Evolutionary conservation across 2,797 vertebrate genomes (phyloP), one percentile per base, ranked within the genome.

Genomic region (Anguilla pacifica): DNA sequence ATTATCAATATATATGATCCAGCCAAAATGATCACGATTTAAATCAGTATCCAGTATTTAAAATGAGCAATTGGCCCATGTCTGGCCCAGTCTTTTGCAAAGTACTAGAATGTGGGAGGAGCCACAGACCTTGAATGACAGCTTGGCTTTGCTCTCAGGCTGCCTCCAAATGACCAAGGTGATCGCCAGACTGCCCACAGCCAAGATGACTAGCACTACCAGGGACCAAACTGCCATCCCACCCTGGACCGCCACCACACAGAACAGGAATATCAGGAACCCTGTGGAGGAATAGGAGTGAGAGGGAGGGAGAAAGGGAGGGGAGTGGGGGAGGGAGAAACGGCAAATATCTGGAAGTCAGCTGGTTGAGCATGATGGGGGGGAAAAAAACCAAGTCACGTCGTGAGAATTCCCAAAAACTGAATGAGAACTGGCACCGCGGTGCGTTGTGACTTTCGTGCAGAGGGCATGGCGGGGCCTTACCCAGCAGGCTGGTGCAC

Each of bases 111-210:
- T 19, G 43, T 0, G 28, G 39, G 74, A 43, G 35, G 28, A 51
- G 72, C 22, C 57, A 82, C 87, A 90, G 93, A 98, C 98, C 97
- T 98, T 99, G 92, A 99, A 99, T 0, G 97, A 96, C 0, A 99
- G 97, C 90, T 97, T 98, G 86, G 97, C 95, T 92, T 97, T 98
- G 96, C 97, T 99, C 93, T 99, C 97, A 0, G 98, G 98, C 88
- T 99, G 98, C 86, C 96, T 96, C 96, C 96, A 95, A 93, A 99
- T 95, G 86, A 99, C 10, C 17, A 95, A 46, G 0, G 94, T 97
- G 92, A 97, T 83, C 64, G 94, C 0, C 0, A 94, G 49, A 92
- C 95, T 96, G 43, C 94, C 1, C 11, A 90, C 9, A 10, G 92
- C 19, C 35, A 96, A 83, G 4, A 92, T 0, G 0, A 87, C 5